A percentile compares a stretch with the other conserved stretches of the same genome.
Conservation (phyloP, 2,113 vertebrate species). For the Cnemophilus loriae region DNA sequence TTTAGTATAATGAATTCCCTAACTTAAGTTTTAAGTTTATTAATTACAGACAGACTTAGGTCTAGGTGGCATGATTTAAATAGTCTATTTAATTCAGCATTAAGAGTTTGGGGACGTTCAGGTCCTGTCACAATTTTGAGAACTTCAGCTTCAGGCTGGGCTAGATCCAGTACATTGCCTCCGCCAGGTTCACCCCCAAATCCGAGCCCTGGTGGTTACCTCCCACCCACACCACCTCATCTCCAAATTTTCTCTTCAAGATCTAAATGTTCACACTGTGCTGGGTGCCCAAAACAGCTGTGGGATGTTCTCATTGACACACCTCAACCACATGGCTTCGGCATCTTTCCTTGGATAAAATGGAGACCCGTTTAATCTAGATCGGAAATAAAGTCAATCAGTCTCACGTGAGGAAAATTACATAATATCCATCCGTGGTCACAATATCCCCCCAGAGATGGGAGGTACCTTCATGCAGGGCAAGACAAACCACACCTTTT, state of each 20-base stretch:
- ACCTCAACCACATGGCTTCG: neutral
- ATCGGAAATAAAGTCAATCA: neutral
- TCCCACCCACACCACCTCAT: neutral
- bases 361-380: neutral
- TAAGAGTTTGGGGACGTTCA: neutral
- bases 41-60: neutral
- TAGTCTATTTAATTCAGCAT: neutral
- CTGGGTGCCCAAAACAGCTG: neutral
- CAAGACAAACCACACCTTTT: neutral
- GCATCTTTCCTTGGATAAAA: neutral
- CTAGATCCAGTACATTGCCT: neutral
- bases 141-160: neutral
- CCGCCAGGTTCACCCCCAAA: neutral
- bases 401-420: neutral
- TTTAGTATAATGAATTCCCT: constrained; percentile 7
- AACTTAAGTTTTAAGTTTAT: constrained; percentile 1
- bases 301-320: neutral
- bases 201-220: accelerated
- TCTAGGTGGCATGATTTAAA: neutral
- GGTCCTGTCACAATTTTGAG: neutral
- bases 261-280: neutral
- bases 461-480: neutral
- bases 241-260: neutral
- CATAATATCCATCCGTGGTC: neutral
- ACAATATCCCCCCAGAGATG: accelerated